These are phyloP conservation scores for Coreius guichenoti DNA, from an alignment of 2,797 vertebrate genomes.

Conservation along the genomic window DNA sequence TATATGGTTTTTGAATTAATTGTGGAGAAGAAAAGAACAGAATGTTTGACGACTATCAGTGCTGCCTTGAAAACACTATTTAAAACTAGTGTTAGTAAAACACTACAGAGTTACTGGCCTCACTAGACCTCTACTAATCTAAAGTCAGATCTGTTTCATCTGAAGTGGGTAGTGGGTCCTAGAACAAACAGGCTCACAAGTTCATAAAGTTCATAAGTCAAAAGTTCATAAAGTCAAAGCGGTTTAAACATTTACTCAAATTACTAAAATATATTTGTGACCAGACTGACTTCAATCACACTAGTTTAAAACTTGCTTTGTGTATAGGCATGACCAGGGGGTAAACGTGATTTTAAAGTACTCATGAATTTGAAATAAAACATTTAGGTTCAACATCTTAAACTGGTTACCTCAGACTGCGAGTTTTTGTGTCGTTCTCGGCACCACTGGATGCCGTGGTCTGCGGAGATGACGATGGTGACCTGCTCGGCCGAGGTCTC, in stretches of 20 bases:
- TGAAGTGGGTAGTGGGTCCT: background rate
- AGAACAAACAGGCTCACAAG: slow-evolving; percentile 11
- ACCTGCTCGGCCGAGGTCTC: slow-evolving; percentile 82
- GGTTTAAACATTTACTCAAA: slow-evolving; percentile 23
- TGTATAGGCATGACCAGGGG: background rate
- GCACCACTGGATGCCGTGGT: slow-evolving; percentile 90
- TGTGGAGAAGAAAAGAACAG: background rate
- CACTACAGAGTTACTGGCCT: no score
- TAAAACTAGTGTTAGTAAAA: background rate
- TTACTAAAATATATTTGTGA: background rate
- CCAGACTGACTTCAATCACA: background rate
- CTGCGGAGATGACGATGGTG: slow-evolving; percentile 89
- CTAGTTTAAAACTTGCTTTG: background rate
- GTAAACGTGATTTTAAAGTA: slow-evolving; percentile 34
- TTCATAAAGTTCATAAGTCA: no score
- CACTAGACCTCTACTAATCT: background rate
- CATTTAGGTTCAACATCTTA: background rate
- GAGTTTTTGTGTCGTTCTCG: slow-evolving; percentile 73
- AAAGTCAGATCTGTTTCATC: slow-evolving; percentile 20
- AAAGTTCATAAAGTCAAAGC: background rate
- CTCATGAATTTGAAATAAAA: slow-evolving; percentile 53
- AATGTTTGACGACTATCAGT: background rate
- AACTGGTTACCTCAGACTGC: slow-evolving; percentile 76
- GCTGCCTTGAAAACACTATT: background rate
- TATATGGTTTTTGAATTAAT: background rate